Conservation (phyloP, 2,113 vertebrate species). For the Limnothrissa miodon region DNA sequence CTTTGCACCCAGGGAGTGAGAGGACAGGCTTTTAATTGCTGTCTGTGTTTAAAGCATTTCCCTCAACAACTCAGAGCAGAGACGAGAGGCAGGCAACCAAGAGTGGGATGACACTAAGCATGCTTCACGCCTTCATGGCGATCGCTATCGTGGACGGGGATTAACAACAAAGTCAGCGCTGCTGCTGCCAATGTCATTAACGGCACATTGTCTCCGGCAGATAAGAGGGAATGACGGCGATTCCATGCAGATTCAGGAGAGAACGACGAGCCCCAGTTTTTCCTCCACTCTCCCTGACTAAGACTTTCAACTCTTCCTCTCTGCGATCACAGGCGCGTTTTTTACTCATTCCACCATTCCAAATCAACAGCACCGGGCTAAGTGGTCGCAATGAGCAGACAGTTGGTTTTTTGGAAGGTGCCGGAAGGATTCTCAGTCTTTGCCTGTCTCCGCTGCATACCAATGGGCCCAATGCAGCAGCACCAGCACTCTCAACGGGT, state of each 20-base stretch:
- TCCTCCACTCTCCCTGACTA: not conserved
- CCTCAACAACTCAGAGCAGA: slow-evolving; percentile 50
- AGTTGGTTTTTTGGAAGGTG: not conserved
- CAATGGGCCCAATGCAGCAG: not conserved
- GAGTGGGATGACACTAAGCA: not conserved
- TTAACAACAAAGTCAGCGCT: not conserved
- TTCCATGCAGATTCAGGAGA: not conserved
- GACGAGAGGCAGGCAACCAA: not conserved
- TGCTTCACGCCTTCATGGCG: not conserved
- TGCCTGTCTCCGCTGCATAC: not conserved
- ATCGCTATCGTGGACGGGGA: not conserved
- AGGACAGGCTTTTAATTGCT: slow-evolving; percentile 64
- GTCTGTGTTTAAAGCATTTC: slow-evolving; percentile 60
- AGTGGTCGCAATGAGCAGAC: not conserved
- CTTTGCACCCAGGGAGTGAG: slow-evolving; percentile 3
- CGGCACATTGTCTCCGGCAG: not conserved
- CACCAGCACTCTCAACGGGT: not conserved
- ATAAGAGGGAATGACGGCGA: not conserved
- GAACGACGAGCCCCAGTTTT: not conserved
- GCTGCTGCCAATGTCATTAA: slow-evolving; percentile 11
- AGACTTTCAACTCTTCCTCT: not conserved
- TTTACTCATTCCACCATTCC: not conserved
- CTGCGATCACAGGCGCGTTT: not conserved
- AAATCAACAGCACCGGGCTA: not conserved
- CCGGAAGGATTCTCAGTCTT: not conserved